Percentiles rank a stretch among this genome's conserved stretches.
phyloP scores from a whole-genome alignment of 2,797 vertebrate species.

The Oophaga sylvatica region DNA sequence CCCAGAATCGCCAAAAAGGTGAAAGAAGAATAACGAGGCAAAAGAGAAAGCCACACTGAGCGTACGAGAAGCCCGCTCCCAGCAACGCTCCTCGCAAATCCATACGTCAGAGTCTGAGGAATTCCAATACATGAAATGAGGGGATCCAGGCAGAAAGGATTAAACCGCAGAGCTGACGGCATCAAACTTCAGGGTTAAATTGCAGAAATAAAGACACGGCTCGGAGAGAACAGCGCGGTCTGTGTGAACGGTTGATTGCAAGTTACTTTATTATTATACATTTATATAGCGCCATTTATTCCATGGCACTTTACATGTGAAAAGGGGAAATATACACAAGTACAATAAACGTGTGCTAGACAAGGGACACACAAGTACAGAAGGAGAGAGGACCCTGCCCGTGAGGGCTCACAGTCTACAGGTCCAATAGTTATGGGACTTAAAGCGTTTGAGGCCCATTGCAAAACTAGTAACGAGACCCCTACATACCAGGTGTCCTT shows the following conservation, averaged over 20 bases:
- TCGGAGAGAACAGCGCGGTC: neutral
- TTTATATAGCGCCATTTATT: too few relatives aligned
- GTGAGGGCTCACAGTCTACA: too few relatives aligned
- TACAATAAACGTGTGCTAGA: too few relatives aligned
- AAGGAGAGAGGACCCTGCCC: too few relatives aligned
- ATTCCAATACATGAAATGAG: neutral
- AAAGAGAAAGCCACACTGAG: neutral
- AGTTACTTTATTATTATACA: too few relatives aligned
- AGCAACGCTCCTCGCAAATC: neutral
- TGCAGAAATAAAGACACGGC: neutral
- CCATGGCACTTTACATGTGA: too few relatives aligned
- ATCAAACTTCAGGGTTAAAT: constrained; percentile 3
- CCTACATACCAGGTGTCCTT: too few relatives aligned
- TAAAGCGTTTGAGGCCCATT: too few relatives aligned
- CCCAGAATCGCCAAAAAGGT: neutral
- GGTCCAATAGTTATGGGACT: too few relatives aligned
- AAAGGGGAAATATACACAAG: too few relatives aligned
- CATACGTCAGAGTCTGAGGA: neutral
- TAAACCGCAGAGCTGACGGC: neutral
- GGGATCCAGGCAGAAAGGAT: constrained; percentile 8
- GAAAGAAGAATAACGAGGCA: neutral
- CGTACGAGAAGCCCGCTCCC: neutral
- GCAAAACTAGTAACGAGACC: too few relatives aligned
- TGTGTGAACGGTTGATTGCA: neutral
- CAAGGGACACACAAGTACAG: too few relatives aligned